Evolutionary conservation across 2,113 vertebrate genomes (phyloP).

Genomic region (Paralichthys olivaceus): DNA sequence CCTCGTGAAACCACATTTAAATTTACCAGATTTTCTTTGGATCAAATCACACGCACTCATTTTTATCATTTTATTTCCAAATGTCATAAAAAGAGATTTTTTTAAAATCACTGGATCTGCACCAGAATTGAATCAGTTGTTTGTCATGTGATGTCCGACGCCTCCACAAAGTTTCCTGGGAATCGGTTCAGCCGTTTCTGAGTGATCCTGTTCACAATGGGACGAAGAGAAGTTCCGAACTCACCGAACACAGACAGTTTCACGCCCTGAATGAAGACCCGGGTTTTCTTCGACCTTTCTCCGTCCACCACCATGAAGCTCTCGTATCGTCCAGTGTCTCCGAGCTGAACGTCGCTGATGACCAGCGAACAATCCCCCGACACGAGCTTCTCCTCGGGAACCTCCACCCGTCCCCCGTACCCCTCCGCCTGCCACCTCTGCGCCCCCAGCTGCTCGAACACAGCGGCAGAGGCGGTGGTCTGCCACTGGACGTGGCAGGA

Average conservation of each 20-base stretch:
- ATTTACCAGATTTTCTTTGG: too few relatives aligned
- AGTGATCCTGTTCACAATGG: neutral
- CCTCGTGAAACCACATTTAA: too few relatives aligned
- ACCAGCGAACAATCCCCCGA: slow-evolving; percentile 77
- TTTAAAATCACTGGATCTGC: too few relatives aligned
- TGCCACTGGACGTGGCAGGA: slow-evolving; percentile 73
- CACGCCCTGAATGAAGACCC: slow-evolving; percentile 73
- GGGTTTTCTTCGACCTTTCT: neutral
- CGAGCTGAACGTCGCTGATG: slow-evolving; percentile 70
- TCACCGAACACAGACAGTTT: slow-evolving; percentile 63
- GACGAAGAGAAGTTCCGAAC: neutral
- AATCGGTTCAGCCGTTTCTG: too few relatives aligned
- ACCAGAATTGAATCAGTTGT: too few relatives aligned
- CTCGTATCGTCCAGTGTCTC: slow-evolving; percentile 73
- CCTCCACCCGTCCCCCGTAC: slow-evolving; percentile 48
- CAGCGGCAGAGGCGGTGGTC: neutral
- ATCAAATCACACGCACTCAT: too few relatives aligned
- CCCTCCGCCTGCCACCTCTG: slow-evolving; percentile 42
- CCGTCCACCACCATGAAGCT: slow-evolving; percentile 73
- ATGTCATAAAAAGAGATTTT: too few relatives aligned
- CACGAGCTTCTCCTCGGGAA: slow-evolving; percentile 48
- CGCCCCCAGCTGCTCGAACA: slow-evolving; percentile 68
- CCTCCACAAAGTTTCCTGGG: too few relatives aligned
- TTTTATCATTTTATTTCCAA: too few relatives aligned
- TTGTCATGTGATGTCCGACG: too few relatives aligned